Evolutionary conservation across 2,113 vertebrate species (phyloP).

Genomic region (Indicator indicator): DNA sequence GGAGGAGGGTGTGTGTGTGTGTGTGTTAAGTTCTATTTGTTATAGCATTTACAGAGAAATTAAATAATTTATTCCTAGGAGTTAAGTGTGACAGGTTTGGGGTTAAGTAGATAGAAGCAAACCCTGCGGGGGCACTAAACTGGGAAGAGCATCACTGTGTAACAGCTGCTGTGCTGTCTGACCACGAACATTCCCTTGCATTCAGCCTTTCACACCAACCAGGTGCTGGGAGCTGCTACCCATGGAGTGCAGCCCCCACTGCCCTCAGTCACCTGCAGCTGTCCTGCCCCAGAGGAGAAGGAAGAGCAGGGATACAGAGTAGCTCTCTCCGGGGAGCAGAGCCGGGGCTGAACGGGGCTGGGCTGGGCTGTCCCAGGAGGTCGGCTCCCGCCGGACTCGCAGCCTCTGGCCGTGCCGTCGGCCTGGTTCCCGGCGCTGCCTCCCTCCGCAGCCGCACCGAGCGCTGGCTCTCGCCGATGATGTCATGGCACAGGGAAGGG

Average conservation of each 20-base stretch:
- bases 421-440: background rate
- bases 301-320: rapidly evolving
- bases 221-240: rapidly evolving
- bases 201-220: rapidly evolving
- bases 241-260: rapidly evolving
- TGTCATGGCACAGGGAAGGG: slow-evolving; percentile 40
- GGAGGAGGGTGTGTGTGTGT: no score
- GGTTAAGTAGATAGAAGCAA: background rate
- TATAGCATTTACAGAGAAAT: background rate
- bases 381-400: no score
- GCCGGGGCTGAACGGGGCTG: background rate
- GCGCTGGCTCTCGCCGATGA: slow-evolving; percentile 43
- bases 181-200: background rate
- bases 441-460: background rate
- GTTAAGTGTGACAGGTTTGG: background rate
- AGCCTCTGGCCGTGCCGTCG: background rate
- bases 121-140: rapidly evolving
- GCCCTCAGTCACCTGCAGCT: rapidly evolving
- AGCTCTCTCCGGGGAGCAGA: no score
- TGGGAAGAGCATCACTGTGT: rapidly evolving
- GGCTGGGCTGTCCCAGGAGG: no score
- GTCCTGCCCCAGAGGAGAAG: background rate
- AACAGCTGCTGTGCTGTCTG: rapidly evolving
- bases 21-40: background rate
- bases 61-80: background rate